Conservation (phyloP, 2,797 vertebrate species). For the Lagodon rhomboides region DNA sequence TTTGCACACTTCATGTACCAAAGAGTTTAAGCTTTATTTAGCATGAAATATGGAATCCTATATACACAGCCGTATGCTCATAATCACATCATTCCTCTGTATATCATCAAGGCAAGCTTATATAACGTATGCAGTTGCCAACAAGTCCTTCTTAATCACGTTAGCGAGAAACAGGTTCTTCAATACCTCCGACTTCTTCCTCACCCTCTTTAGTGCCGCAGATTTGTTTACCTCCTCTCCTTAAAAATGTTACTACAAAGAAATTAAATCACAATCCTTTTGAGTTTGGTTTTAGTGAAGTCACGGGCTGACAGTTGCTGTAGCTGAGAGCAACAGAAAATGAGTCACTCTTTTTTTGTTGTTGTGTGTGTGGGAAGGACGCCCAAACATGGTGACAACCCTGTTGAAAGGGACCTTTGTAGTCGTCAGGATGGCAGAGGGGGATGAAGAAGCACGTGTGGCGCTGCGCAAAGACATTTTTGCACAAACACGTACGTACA, state of each 20-base stretch:
- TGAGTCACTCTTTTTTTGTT: constrained; percentile 8
- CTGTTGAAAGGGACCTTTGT: constrained; percentile 52
- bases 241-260: constrained; percentile 13
- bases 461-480: background rate
- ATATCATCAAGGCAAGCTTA: constrained; percentile 47
- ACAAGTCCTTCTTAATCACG: constrained; percentile 47
- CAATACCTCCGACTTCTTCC: constrained; percentile 10
- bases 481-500: background rate
- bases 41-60: constrained; percentile 54
- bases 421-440: constrained; percentile 9
- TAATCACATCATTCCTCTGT: constrained; percentile 50
- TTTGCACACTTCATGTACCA: constrained; percentile 22
- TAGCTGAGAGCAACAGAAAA: constrained; percentile 14
- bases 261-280: constrained; percentile 27
- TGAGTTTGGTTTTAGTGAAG: constrained; percentile 19
- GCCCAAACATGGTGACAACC: constrained; percentile 14
- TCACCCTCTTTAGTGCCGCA: constrained; percentile 22
- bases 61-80: constrained; percentile 28
- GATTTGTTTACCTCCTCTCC: constrained; percentile 36
- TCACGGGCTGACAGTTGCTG: constrained; percentile 7
- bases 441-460: constrained; percentile 16
- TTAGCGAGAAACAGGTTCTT: constrained; percentile 44
- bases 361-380: constrained; percentile 1
- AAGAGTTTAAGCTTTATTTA: constrained; percentile 52
- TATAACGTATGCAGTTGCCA: constrained; percentile 48